phyloP scores from a whole-genome alignment of 2,888 invertebrate species.

The Lasioglossum vierecki region DNA sequence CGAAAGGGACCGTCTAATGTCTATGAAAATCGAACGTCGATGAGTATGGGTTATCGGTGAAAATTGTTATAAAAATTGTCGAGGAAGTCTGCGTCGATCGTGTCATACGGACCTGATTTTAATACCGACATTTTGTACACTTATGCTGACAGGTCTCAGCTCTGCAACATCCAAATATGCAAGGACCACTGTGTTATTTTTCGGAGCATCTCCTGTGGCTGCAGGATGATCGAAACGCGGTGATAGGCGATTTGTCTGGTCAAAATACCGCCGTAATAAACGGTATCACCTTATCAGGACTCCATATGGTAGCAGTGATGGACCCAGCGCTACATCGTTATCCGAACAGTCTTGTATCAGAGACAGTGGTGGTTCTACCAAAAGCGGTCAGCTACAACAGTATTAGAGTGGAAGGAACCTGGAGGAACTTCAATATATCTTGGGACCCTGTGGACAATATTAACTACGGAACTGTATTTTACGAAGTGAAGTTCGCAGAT shows the following conservation, averaged over 20 bases:
- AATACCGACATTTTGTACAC: slow-evolving; percentile 1
- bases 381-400: slow-evolving; percentile 88
- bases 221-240: slow-evolving; percentile 89
- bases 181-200: slow-evolving; percentile 92
- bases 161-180: slow-evolving; percentile 86
- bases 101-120: neutral
- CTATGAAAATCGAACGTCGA: too few relatives aligned
- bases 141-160: slow-evolving; percentile 79
- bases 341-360: slow-evolving; percentile 85
- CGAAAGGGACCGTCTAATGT: too few relatives aligned
- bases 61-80: too few relatives aligned
- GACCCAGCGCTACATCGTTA: slow-evolving; percentile 88
- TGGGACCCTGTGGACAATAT: slow-evolving; percentile 91
- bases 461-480: slow-evolving; percentile 92
- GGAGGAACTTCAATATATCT: slow-evolving; percentile 92
- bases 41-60: too few relatives aligned
- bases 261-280: slow-evolving; percentile 89
- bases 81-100: too few relatives aligned
- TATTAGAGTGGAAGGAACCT: slow-evolving; percentile 90
- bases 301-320: slow-evolving; percentile 89
- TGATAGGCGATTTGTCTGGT: slow-evolving; percentile 91
- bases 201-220: slow-evolving; percentile 94
- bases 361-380: slow-evolving; percentile 89
- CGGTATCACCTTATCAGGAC: slow-evolving; percentile 87
- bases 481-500: slow-evolving; percentile 90